These are phyloP conservation scores for Phortica okadai DNA, from an alignment of 2,888 invertebrate species.

Conservation along the genomic window DNA sequence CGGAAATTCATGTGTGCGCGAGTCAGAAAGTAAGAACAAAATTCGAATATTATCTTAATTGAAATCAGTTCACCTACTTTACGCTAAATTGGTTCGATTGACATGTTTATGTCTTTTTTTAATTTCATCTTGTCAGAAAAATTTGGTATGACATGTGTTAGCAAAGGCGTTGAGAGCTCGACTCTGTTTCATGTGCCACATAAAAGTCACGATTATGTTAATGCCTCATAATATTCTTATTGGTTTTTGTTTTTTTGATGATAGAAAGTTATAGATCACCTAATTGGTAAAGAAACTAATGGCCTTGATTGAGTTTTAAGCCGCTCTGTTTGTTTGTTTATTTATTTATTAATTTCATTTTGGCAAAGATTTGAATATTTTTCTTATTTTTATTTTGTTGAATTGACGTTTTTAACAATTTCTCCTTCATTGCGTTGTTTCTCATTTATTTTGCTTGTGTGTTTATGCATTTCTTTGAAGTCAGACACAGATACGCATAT, in stretches of 20 bases:
- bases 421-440: constrained; percentile 8
- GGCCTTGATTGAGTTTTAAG: not conserved
- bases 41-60: constrained; percentile 8
- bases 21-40: not conserved
- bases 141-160: too few relatives aligned
- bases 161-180: not conserved
- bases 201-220: constrained; percentile 54
- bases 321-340: not conserved
- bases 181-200: not conserved
- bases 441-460: not conserved
- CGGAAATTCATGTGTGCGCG: not conserved
- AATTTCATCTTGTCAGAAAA: not conserved
- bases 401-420: not conserved
- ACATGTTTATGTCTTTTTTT: constrained; percentile 11
- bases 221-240: constrained; percentile 49
- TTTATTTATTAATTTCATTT: not conserved
- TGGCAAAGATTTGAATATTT: not conserved
- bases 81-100: not conserved
- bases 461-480: not conserved
- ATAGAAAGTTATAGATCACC: constrained; percentile 64
- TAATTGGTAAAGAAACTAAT: constrained; percentile 3
- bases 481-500: not conserved
- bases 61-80: constrained; percentile 28
- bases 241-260: constrained; percentile 49
- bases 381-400: not conserved